Evolutionary conservation across 2,113 vertebrate genomes (phyloP), one percentile per base, ranked within the genome.

Genomic region (Melanerpes formicivorus): DNA sequence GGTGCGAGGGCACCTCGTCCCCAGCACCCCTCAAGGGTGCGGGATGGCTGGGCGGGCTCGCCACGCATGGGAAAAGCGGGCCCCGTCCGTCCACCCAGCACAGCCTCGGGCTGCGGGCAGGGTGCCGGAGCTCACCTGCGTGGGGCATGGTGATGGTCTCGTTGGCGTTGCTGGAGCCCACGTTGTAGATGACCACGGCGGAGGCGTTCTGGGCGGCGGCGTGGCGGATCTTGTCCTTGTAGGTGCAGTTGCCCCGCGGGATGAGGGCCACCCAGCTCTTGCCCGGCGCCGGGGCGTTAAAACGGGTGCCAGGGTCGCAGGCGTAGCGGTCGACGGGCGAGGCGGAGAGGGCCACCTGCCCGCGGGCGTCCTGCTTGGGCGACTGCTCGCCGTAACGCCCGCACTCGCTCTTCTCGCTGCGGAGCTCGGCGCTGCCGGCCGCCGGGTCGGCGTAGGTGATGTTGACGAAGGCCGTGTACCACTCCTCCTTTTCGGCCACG

Each of bases 391-490:
- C 99, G 88, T 99, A 99, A 15, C 99, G 98, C 70, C 99, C 99
- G 97, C 99, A 99, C 98, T 99, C 99, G 32, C 96, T 98, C 95
- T 98, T 99, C 97, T 99, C 99, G 15, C 98, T 98, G 96, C 85
- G 98, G 70, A 98, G 96, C 96, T 98, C 98, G 25, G 97, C 7
- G 97, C 97, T 54, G 95, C 93, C 97, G 58, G 73, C 90, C 80
- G 86, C 95, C 34, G 99, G 98, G 94, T 99, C 99, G 59, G 97
- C 93, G 91, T 99, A 99, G 89, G 98, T 99, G 97, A 99, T 98
- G 98, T 99, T 99, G 88, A 99, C 99, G 95, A 99, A 99, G 30
- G 99, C 99, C 21, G 99, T 99, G 98, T 99, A 99, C 99, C 99
- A 99, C 87, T 99, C 99, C 97, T 99, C 99, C 95, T 99, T 99